Conservation (phyloP, 2,888 invertebrate genomes). For the Girardia tigrina region DNA sequence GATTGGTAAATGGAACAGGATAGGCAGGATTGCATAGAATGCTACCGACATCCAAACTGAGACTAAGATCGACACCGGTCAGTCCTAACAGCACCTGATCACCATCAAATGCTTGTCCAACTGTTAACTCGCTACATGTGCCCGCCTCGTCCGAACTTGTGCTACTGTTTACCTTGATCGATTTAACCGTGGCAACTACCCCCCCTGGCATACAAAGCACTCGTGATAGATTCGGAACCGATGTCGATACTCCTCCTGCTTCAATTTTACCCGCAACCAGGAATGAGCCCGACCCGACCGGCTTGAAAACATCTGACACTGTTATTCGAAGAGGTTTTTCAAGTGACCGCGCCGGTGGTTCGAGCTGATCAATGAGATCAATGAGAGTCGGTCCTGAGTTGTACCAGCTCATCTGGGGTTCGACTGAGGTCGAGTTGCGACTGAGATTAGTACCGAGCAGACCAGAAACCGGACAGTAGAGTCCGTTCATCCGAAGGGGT, state of each 20-base stretch:
- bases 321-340: slow-evolving; percentile 70
- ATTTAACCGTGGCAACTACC: slow-evolving; percentile 69
- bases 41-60: slow-evolving; percentile 56
- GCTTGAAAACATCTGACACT: slow-evolving; percentile 86
- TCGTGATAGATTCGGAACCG: slow-evolving; percentile 58
- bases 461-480: slow-evolving; percentile 85
- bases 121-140: slow-evolving; percentile 45
- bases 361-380: slow-evolving; percentile 62
- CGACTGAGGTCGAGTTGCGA: neutral
- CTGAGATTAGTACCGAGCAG: slow-evolving; percentile 80
- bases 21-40: slow-evolving; percentile 68
- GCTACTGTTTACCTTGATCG: slow-evolving; percentile 44
- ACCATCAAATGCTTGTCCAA: slow-evolving; percentile 72
- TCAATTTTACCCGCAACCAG: slow-evolving; percentile 79
- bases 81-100: slow-evolving; percentile 74
- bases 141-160: slow-evolving; percentile 1
- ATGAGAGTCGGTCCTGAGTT: slow-evolving; percentile 68
- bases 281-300: slow-evolving; percentile 64
- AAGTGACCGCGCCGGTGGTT: slow-evolving; percentile 66
- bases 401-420: slow-evolving; percentile 58
- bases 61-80: slow-evolving; percentile 56
- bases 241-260: slow-evolving; percentile 65
- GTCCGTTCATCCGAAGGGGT: slow-evolving; percentile 77
- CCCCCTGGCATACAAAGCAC: slow-evolving; percentile 59
- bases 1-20: slow-evolving; percentile 66